A percentile compares a stretch with the other conserved stretches of the same genome.
Conservation (phyloP, 2,888 invertebrate genomes). For the Stenchaetothrips biformis region DNA sequence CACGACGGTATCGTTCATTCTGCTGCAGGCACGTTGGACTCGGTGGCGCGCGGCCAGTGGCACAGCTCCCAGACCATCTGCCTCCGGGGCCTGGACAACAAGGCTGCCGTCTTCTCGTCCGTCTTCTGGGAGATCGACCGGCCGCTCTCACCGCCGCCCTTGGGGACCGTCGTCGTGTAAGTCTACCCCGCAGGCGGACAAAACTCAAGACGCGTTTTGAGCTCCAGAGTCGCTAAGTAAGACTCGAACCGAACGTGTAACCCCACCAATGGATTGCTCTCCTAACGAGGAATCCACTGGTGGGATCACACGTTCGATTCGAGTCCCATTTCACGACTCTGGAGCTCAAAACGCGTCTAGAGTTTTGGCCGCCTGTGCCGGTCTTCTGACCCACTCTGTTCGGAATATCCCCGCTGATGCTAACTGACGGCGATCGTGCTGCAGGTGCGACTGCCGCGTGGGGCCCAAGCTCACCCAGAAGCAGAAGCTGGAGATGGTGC, state of each 20-base stretch:
- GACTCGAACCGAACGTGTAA: no score
- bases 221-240: no score
- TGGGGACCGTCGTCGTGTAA: background rate
- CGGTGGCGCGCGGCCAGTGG: constrained; percentile 5
- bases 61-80: background rate
- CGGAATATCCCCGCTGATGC: background rate
- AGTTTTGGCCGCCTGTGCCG: no score
- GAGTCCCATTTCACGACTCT: no score
- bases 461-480: background rate
- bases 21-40: background rate
- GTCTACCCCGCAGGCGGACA: no score
- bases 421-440: background rate
- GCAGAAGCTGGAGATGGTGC: background rate
- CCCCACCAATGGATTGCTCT: no score
- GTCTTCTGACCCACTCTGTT: no score
- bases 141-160: background rate
- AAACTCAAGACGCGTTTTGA: no score
- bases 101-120: background rate
- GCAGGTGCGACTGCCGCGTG: background rate
- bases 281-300: no score
- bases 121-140: constrained; percentile 13
- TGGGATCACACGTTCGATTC: no score
- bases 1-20: background rate
- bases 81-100: background rate
- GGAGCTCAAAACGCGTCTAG: no score